These are phyloP conservation scores for Gymnobelideus leadbeateri DNA, from an alignment of 2,113 vertebrate species.

Conservation along the genomic window DNA sequence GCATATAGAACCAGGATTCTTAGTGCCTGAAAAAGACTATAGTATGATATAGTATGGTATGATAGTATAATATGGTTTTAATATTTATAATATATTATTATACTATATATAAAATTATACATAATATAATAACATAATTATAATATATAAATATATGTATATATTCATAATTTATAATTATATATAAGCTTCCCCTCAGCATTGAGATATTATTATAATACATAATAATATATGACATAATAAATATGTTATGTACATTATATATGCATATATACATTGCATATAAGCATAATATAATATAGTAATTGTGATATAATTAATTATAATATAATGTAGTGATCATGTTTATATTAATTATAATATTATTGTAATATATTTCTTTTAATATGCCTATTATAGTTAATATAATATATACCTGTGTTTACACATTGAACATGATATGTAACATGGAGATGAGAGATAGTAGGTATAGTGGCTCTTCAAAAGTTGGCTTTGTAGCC, in stretches of 20 bases:
- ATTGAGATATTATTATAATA: no score
- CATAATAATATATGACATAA: no score
- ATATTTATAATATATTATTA: no score
- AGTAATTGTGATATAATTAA: neutral
- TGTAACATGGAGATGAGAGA: neutral
- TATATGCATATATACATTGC: no score
- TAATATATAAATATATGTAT: neutral
- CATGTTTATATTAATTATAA: neutral
- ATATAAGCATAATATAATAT: no score
- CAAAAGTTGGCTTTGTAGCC: neutral
- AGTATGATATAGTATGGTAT: neutral
- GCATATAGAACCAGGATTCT: neutral
- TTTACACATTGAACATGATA: neutral
- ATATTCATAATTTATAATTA: neutral
- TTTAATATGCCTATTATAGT: neutral
- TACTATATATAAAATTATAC: no score
- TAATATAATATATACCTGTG: neutral
- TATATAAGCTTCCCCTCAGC: no score
- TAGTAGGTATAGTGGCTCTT: neutral
- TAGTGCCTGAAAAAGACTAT: neutral
- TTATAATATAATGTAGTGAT: neutral
- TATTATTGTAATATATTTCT: neutral
- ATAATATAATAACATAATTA: neutral
- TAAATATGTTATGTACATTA: no score
- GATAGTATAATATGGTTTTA: neutral